Conservation (phyloP, 2,797 vertebrate species). For the Brotogeris chrysoptera region DNA sequence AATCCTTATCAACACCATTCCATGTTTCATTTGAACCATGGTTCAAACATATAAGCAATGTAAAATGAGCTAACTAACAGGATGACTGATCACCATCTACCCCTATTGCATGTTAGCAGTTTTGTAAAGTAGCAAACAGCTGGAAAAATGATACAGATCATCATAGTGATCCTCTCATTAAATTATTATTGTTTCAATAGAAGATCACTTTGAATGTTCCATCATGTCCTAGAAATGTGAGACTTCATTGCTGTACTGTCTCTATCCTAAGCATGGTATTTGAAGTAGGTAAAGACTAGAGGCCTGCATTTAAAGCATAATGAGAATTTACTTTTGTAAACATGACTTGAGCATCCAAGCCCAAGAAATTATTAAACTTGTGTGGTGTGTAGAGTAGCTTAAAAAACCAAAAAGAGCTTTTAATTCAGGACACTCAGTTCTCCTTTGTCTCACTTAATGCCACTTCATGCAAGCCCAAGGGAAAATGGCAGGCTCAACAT, state of each 20-base stretch:
- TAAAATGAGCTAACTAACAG: background rate
- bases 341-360: background rate
- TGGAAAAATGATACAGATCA: background rate
- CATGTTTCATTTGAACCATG: background rate
- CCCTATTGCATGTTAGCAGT: background rate
- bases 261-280: background rate
- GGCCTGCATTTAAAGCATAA: background rate
- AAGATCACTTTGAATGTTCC: background rate
- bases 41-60: background rate
- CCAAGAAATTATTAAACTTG: background rate
- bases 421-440: background rate
- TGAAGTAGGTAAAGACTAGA: background rate
- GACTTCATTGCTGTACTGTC: background rate
- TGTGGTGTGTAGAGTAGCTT: background rate
- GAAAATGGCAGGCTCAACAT: background rate
- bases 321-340: background rate
- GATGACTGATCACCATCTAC: background rate
- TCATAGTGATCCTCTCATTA: background rate
- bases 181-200: background rate
- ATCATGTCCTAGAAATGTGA: background rate
- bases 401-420: background rate
- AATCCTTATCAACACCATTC: background rate
- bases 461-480: background rate
- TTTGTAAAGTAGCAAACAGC: background rate
- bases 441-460: background rate